Base-by-base conservation (phyloP, 2,888 invertebrate species). In the Pemphredon lugubris region DNA sequence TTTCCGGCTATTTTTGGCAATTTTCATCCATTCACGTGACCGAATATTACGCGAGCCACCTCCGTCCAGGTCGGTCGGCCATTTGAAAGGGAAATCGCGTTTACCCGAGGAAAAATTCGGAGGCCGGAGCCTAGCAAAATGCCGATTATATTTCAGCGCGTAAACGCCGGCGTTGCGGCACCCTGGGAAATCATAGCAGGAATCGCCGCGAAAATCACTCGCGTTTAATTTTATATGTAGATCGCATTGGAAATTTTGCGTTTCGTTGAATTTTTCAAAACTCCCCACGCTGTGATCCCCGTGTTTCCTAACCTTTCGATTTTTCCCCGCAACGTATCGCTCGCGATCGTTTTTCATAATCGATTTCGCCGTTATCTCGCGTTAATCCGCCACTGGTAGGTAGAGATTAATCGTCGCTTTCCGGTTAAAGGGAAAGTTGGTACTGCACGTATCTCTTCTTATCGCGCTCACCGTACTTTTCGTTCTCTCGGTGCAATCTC, bases 1-100 rank as follows among this genome's bases (percentile, higher is more conserved):
- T 78, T 83, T 84, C 83, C 83, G 82, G 81, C 73, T 81, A 84
- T 84, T 85, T 84, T 85, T 84, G 81, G 77, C 83, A 85, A 85
- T 85, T 84, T 83, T 79, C 74, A 70, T 66, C 81, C 71, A 80
- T 83, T 82, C 80, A 82, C 60, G 54, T 67, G 51, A 42, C 57
- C 57, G 67, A 81, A 75, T 79, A 79, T 79, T 79, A 76, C 74
- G 54, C 50, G 53, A 40, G 16, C 42, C 50, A 55, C 37, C 45
- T 51, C 18, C 21, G 16, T 37, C 20, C 53, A 55, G 53, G 42
- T 21, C 59, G 42, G 57, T 26, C 68, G 42, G 23, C 55, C 63
- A 73, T 79, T 79, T 77, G 70, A 77, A 75, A 79, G 79, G 77
- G 77, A 73, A 77, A 79, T 79, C 68, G 66, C 63, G 63, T 57